Conservation (phyloP, 2,888 invertebrate genomes). For the Boloria euphrosyne region DNA sequence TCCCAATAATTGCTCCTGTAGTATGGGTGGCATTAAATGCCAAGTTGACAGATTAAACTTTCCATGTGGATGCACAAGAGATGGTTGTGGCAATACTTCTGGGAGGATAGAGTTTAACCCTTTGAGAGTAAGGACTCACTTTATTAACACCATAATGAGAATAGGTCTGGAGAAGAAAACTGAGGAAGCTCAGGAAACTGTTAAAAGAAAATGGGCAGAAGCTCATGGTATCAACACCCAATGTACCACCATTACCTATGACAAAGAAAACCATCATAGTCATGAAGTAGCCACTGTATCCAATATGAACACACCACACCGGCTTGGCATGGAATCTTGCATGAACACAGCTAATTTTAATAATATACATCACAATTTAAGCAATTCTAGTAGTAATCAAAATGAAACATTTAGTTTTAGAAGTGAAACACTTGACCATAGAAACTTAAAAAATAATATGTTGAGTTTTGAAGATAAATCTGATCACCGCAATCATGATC, state of each 20-base stretch:
- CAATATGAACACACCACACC: slow-evolving; percentile 79
- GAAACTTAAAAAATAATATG: slow-evolving; percentile 57
- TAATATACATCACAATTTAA: slow-evolving; percentile 86
- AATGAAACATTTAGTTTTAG: slow-evolving; percentile 59
- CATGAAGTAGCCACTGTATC: slow-evolving; percentile 74
- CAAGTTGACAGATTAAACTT: slow-evolving; percentile 98
- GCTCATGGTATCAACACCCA: slow-evolving; percentile 59
- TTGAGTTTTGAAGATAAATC: slow-evolving; percentile 70
- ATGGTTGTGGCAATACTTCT: slow-evolving; percentile 95
- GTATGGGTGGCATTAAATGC: slow-evolving; percentile 97
- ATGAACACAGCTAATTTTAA: slow-evolving; percentile 85
- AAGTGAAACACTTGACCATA: slow-evolving; percentile 75
- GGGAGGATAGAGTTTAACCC: slow-evolving; percentile 99
- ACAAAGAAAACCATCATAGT: slow-evolving; percentile 64
- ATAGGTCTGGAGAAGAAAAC: slow-evolving; percentile 93
- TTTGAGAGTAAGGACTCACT: slow-evolving; percentile 96
- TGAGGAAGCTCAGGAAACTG: slow-evolving; percentile 80
- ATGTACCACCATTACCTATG: slow-evolving; percentile 63
- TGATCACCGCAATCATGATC: slow-evolving; percentile 68
- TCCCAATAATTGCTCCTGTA: slow-evolving; percentile 97
- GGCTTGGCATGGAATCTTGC: slow-evolving; percentile 84
- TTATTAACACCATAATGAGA: slow-evolving; percentile 97
- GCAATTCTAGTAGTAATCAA: slow-evolving; percentile 50
- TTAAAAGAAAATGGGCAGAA: slow-evolving; percentile 76
- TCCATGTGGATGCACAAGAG: slow-evolving; percentile 97